These are phyloP conservation scores for Netelia fuscicornis DNA, from an alignment of 2,888 invertebrate species.

Conservation along the genomic window DNA sequence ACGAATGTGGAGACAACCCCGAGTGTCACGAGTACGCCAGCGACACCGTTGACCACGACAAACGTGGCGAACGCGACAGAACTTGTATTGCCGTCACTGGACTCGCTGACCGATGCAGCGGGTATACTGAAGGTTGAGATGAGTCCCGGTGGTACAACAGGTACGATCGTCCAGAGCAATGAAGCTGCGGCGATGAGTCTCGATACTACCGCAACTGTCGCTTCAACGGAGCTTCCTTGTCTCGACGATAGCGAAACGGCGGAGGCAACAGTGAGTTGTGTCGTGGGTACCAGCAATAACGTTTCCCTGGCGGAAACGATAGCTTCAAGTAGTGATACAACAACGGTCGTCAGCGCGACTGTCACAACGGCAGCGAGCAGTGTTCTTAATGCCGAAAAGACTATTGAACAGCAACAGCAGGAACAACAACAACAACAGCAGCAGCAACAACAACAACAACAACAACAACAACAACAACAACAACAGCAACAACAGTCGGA, in stretches of 20 bases:
- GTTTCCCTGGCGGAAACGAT: constrained; percentile 65
- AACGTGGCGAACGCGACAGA: constrained; percentile 75
- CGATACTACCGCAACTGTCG: constrained; percentile 74
- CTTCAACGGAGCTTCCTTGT: constrained; percentile 81
- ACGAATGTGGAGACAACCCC: constrained; percentile 65
- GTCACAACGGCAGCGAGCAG: constrained; percentile 68
- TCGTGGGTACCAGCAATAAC: constrained; percentile 47
- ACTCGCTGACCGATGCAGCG: constrained; percentile 80
- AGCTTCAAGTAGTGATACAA: constrained; percentile 54
- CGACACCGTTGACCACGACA: constrained; percentile 69
- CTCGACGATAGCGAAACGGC: constrained; percentile 78
- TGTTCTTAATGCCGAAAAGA: constrained; percentile 62
- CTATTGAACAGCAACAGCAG: constrained; percentile 1
- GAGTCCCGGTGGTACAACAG: constrained; percentile 89
- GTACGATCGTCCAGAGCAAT: constrained; percentile 86
- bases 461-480: constrained; percentile 54
- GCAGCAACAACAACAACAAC: constrained; percentile 39
- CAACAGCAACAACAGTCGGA: constrained; percentile 82
- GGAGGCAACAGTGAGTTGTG: neutral
- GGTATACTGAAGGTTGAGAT: constrained; percentile 85
- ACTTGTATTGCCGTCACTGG: constrained; percentile 81
- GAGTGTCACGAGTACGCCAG: constrained; percentile 69
- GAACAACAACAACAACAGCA: constrained; percentile 27
- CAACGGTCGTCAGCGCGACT: constrained; percentile 65
- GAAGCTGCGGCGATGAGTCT: constrained; percentile 78